phyloP scores from a whole-genome alignment of 2,797 vertebrate genomes.

The Jordanella pulchra region DNA sequence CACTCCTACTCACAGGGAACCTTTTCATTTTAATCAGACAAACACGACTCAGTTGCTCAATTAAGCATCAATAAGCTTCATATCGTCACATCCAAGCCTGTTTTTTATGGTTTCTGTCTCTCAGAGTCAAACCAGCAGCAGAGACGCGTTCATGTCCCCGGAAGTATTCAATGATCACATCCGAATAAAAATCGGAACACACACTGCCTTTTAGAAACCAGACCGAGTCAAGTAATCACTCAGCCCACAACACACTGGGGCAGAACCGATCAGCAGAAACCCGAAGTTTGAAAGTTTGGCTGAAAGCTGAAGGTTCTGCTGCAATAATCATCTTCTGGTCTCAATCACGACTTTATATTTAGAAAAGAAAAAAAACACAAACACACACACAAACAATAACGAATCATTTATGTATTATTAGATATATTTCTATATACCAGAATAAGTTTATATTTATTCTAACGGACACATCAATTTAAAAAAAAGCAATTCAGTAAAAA shows the following conservation, averaged over 20 bases:
- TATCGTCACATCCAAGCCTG: background rate
- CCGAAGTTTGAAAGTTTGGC: background rate
- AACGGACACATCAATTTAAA: background rate
- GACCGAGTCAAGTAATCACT: too few species aligned
- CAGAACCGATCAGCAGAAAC: background rate
- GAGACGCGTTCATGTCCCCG: constrained; percentile 52
- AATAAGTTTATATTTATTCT: background rate
- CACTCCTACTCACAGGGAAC: background rate
- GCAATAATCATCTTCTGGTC: constrained; percentile 41
- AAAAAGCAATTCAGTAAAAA: background rate
- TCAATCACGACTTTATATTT: background rate
- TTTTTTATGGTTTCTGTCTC: background rate
- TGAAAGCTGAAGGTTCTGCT: constrained; percentile 25
- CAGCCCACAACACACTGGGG: background rate
- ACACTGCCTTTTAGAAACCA: constrained; percentile 11
- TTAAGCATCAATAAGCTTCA: background rate
- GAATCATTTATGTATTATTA: background rate
- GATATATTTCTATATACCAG: background rate
- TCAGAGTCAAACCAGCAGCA: constrained; percentile 35
- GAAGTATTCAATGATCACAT: constrained; percentile 70
- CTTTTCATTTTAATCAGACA: background rate
- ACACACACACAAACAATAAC: background rate
- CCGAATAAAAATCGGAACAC: constrained; percentile 52
- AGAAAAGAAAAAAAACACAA: background rate
- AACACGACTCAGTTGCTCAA: background rate